A percentile compares a stretch with the other conserved stretches of the same genome.
Conservation (phyloP, 2,113 vertebrate genomes). For the Pholis gunnellus region DNA sequence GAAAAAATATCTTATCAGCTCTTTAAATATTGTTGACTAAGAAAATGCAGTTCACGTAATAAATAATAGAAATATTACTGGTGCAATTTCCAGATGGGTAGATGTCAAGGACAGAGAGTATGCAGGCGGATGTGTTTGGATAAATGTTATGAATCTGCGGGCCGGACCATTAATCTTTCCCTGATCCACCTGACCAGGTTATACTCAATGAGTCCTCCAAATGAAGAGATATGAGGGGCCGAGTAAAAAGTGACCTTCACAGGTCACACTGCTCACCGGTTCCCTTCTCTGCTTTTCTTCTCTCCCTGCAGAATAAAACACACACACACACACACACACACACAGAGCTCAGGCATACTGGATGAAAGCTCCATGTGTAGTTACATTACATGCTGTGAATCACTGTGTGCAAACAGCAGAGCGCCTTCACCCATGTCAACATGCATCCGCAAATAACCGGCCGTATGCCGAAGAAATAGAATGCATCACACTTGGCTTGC, state of each 20-base stretch:
- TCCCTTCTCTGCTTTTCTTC: conserved; percentile 16
- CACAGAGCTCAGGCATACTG: not conserved
- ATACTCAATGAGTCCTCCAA: conserved; percentile 56
- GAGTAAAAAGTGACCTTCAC: conserved; percentile 65
- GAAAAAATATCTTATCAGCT: conserved; percentile 17
- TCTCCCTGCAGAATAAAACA: not conserved
- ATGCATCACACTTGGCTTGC: not conserved
- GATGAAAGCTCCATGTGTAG: not conserved
- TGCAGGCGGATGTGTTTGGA: conserved; percentile 45
- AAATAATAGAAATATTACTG: conserved; percentile 10
- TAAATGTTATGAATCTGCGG: conserved; percentile 64
- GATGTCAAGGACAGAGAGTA: conserved; percentile 43
- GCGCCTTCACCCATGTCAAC: not conserved
- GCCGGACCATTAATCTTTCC: conserved; percentile 56
- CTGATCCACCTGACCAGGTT: conserved; percentile 60
- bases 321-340: too few relatives aligned
- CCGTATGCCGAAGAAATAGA: not conserved
- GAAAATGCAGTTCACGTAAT: not conserved
- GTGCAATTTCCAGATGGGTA: conserved; percentile 19
- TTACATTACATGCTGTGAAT: not conserved
- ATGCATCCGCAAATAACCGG: not conserved
- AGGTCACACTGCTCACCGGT: conserved; percentile 28
- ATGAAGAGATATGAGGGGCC: conserved; percentile 75
- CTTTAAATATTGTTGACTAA: conserved; percentile 2
- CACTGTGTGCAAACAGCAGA: not conserved